Conservation (phyloP, 2,113 vertebrate species). For the Lates calcarifer region DNA sequence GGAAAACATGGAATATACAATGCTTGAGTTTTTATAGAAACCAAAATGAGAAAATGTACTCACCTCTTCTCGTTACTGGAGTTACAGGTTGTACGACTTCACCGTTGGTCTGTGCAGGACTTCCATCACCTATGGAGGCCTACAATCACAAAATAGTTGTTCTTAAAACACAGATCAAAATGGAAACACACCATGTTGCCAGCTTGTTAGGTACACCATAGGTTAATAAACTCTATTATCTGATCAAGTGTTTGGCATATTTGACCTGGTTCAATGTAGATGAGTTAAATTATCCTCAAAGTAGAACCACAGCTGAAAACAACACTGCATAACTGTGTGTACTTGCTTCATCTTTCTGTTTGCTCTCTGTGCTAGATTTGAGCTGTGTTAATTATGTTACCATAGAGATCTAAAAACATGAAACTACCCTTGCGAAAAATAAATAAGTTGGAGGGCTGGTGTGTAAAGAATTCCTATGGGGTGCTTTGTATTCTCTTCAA, state of each 20-base stretch:
- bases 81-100: slow-evolving; percentile 87
- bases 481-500: neutral
- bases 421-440: neutral
- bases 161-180: neutral
- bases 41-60: slow-evolving; percentile 22
- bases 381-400: neutral
- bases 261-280: neutral
- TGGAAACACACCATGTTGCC: neutral
- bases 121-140: slow-evolving; percentile 71
- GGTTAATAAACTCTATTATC: neutral
- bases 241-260: neutral
- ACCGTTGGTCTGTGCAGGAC: slow-evolving; percentile 90
- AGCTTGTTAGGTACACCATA: neutral
- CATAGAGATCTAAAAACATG: slow-evolving; percentile 6
- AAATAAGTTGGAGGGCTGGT: neutral
- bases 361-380: neutral
- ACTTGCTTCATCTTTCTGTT: slow-evolving; percentile 2
- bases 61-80: slow-evolving; percentile 88
- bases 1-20: neutral
- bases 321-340: neutral
- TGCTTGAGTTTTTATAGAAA: neutral
- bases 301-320: neutral
- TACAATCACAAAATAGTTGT: slow-evolving; percentile 33
- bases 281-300: neutral
- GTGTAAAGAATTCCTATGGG: neutral